These are phyloP conservation scores for Albula glossodonta DNA, from an alignment of 2,113 vertebrate species.

Conservation along the genomic window DNA sequence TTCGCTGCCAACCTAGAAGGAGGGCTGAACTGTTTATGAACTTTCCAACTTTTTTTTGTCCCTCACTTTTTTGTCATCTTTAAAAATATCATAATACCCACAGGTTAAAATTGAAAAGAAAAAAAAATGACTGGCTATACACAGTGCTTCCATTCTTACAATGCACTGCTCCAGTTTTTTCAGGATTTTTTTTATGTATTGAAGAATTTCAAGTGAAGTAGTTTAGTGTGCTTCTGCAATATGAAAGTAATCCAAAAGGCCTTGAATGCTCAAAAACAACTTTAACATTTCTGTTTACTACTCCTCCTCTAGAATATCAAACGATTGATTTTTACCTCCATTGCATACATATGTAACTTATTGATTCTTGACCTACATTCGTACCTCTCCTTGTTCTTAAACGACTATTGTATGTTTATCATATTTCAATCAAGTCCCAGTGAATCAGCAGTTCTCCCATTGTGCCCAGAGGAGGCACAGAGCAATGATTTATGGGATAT, in stretches of 20 bases:
- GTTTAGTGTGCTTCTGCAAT: conserved; percentile 9
- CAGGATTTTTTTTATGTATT: background rate
- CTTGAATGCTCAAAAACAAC: conserved; percentile 30
- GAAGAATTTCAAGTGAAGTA: background rate
- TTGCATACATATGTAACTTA: background rate
- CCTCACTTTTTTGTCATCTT: background rate
- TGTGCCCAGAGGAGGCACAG: conserved; percentile 33
- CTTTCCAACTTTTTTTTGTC: background rate
- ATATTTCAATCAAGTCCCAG: conserved; percentile 41
- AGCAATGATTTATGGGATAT: conserved; percentile 34
- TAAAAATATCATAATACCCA: background rate
- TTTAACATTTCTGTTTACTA: conserved; percentile 34
- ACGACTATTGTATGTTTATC: background rate
- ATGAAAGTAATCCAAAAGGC: conserved; percentile 37
- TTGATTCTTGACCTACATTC: background rate
- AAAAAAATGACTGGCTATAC: no score
- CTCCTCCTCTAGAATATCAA: conserved; percentile 38
- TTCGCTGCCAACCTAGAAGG: background rate
- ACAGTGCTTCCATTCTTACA: background rate
- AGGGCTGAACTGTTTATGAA: background rate
- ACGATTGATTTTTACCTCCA: background rate
- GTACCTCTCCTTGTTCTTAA: background rate
- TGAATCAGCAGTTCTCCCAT: conserved; percentile 47
- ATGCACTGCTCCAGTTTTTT: background rate
- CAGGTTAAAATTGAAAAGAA: background rate